Percentiles rank a stretch among this genome's conserved stretches.
Conservation (phyloP, 2,113 vertebrate species). For the Amblyopsis rosae region DNA sequence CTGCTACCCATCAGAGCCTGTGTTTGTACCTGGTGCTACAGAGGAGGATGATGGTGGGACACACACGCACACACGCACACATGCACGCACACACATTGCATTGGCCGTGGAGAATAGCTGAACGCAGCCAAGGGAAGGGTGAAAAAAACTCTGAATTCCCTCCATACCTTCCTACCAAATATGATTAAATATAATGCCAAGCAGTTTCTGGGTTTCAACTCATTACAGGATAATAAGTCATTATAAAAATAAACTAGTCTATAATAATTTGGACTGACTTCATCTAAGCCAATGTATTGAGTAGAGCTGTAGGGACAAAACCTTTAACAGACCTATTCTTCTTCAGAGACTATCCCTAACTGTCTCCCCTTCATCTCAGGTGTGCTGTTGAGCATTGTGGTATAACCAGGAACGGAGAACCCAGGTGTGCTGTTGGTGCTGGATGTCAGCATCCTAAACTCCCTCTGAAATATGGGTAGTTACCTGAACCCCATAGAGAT, state of each 20-base stretch:
- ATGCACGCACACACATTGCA: not conserved
- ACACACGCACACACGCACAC: not conserved
- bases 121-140: too few species aligned
- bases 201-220: too few species aligned
- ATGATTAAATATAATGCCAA: not conserved
- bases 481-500: not conserved
- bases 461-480: not conserved
- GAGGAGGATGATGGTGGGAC: conserved; percentile 87
- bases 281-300: too few species aligned
- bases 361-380: conserved; percentile 62
- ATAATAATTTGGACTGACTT: too few species aligned
- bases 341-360: not conserved
- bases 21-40: conserved; percentile 83
- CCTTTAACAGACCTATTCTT: not conserved
- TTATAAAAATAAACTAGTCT: too few species aligned
- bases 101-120: too few species aligned
- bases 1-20: conserved; percentile 84
- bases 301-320: too few species aligned
- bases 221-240: too few species aligned
- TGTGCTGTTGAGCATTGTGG: conserved; percentile 83
- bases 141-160: not conserved
- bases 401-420: conserved; percentile 77
- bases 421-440: conserved; percentile 84
- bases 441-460: conserved; percentile 39
- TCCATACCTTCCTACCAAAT: not conserved